Conservation (phyloP, 2,888 invertebrate species). For the Hecatera dysodea region DNA sequence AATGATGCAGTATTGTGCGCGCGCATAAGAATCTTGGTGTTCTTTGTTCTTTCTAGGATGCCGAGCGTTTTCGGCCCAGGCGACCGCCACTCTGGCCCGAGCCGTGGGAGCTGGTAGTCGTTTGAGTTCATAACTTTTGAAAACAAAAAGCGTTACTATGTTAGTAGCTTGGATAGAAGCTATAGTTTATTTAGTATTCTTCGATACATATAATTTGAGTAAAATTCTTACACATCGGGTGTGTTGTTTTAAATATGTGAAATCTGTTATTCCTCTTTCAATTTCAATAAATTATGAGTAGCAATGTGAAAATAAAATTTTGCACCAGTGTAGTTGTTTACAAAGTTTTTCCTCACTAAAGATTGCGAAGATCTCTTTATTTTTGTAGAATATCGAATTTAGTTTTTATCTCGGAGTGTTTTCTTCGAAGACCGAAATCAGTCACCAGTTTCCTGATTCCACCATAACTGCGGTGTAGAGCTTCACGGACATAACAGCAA, state of each 20-base stretch:
- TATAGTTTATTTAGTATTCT: background rate
- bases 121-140: background rate
- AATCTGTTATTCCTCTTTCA: background rate
- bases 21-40: constrained; percentile 7
- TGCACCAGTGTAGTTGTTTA: background rate
- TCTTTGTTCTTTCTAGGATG: constrained; percentile 12
- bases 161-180: background rate
- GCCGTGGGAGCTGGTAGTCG: background rate
- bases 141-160: background rate
- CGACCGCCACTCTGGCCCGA: background rate
- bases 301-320: background rate
- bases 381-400: background rate
- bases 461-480: background rate
- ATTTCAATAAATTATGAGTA: no score
- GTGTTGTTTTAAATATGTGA: background rate
- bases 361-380: background rate
- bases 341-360: background rate
- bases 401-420: background rate
- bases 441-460: background rate
- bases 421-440: background rate
- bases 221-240: background rate
- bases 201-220: background rate
- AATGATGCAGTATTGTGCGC: constrained; percentile 23
- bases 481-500: background rate
- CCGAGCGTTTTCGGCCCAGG: background rate